Conservation (phyloP, 2,113 vertebrate species). For the Myodes glareolus region DNA sequence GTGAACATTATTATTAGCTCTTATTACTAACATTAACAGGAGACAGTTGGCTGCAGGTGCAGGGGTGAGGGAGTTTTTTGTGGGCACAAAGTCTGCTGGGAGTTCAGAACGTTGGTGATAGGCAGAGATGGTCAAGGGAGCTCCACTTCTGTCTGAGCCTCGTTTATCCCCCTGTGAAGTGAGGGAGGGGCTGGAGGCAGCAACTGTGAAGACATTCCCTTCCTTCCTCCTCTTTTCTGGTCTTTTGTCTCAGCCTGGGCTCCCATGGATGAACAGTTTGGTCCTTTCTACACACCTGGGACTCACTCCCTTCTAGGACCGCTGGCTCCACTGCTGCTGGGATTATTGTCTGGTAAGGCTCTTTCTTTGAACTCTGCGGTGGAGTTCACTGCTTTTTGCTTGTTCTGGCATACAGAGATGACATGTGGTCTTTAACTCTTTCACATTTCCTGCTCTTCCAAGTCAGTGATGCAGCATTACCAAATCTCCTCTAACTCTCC, state of each 20-base stretch:
- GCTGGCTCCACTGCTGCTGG: too few species aligned
- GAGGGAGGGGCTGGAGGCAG: not conserved
- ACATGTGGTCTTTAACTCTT: accelerated
- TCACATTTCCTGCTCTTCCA: not conserved
- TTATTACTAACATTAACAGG: too few species aligned
- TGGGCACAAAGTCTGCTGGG: not conserved
- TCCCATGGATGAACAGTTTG: not conserved
- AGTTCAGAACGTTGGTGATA: not conserved
- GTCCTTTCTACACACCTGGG: not conserved
- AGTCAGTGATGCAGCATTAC: not conserved
- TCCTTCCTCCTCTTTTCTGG: not conserved
- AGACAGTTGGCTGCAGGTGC: not conserved
- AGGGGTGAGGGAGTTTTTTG: not conserved
- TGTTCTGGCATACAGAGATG: not conserved
- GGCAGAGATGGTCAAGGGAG: not conserved
- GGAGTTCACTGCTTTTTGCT: not conserved
- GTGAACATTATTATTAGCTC: not conserved
- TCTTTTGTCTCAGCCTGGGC: not conserved
- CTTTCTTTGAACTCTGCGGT: not conserved
- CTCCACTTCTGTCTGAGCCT: not conserved
- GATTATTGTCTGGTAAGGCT: not conserved
- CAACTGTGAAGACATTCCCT: not conserved
- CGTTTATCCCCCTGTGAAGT: not conserved
- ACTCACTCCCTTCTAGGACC: not conserved
- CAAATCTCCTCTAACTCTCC: not conserved